Base-by-base conservation (phyloP, 2,113 vertebrate genomes). In the Nipponia nippon region DNA sequence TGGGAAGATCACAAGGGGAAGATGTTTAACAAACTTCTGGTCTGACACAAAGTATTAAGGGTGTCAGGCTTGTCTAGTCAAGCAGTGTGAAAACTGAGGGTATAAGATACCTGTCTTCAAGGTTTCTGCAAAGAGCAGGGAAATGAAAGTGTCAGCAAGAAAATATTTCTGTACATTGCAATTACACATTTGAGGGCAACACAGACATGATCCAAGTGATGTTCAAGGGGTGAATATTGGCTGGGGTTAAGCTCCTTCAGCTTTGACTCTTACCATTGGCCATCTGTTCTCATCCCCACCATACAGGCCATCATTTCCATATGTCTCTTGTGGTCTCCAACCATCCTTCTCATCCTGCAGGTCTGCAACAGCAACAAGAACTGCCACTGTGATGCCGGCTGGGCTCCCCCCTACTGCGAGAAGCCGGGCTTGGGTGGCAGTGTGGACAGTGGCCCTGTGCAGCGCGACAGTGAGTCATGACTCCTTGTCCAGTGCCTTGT, bases 311-410 rank as follows among this genome's bases (percentile, higher is more conserved):
- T 4, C 1, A 0, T 49, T 62, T 8, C 36, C 65, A 15, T 19
- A 5, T 2, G 1, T 16, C 49, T 82, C 55, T 13, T 4, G 6
- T 15, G 20, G 6, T n/a, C 49, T 42, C 77, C 63, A 73, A 29
- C 59, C 25, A 25, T 93, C 18, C 40, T 87, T 59, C 32, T 89
- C 40, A 55, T 55, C 53, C 86, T 65, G 23, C 77, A 99, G 99
- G 99, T 99, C 47, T 99, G 99, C 96, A 99, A 99, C 97, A 99
- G 99, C 97, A 99, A 99, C 87, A 94, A 92, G 71, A 99, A 99
- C 97, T 99, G 99, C 86, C 99, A 99, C 96, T 99, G 99, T 25
- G 95, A 98, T 21, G 97, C 98, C 0, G 98, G 99, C 58, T 99
- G 99, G 99, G 99, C 99, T 1, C 99, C 99, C 2, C 99, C 99